phyloP scores from a whole-genome alignment of 2,797 vertebrate genomes.

The Hirundo rustica region DNA sequence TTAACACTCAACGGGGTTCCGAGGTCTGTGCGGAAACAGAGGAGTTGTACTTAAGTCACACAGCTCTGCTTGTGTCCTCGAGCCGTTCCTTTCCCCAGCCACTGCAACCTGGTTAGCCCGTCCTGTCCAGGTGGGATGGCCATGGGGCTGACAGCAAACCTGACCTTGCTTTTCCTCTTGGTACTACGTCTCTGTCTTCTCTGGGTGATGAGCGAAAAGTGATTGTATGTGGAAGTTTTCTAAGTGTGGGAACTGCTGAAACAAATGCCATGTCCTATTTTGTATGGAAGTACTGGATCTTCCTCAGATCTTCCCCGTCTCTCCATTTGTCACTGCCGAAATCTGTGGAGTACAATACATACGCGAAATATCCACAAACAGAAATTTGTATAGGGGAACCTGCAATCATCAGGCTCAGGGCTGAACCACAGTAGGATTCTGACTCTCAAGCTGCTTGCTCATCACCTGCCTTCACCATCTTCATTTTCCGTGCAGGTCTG shows the following conservation, averaged over 20 bases:
- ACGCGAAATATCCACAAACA: rapidly evolving
- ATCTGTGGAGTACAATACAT: not conserved
- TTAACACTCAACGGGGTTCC: not conserved
- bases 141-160: too few relatives aligned
- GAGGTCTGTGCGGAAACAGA: rapidly evolving
- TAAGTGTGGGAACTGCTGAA: not conserved
- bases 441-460: not conserved
- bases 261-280: not conserved
- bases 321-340: rapidly evolving
- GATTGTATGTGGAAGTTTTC: not conserved
- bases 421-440: not conserved
- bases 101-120: rapidly evolving
- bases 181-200: not conserved
- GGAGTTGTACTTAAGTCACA: rapidly evolving
- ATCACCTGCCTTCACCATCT: rapidly evolving
- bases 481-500: rapidly evolving
- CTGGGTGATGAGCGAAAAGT: not conserved
- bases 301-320: not conserved
- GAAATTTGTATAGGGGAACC: rapidly evolving
- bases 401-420: rapidly evolving
- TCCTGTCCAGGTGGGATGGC: rapidly evolving
- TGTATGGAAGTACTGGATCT: not conserved
- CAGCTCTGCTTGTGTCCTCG: rapidly evolving
- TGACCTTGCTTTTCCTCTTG: not conserved
- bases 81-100: not conserved